Evolutionary conservation across 1,140 invertebrate species (phyloP).

Genomic region (Cydia pomonella): DNA sequence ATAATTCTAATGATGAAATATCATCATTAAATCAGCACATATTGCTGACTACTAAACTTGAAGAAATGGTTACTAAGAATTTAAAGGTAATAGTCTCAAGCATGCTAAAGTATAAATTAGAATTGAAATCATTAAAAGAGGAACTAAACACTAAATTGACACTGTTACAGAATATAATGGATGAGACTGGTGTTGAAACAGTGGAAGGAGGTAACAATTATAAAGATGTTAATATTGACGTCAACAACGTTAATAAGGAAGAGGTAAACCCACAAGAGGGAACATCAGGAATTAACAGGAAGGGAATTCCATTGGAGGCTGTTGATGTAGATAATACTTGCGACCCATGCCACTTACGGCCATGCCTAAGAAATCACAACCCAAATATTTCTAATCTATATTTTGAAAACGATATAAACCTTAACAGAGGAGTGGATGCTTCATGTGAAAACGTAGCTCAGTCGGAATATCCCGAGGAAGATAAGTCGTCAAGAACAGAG

Average conservation of each 20-base stretch:
- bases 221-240: background rate
- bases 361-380: background rate
- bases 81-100: background rate
- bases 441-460: background rate
- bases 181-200: background rate
- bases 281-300: background rate
- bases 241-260: background rate
- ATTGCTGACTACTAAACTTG: background rate
- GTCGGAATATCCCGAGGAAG: background rate
- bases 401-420: background rate
- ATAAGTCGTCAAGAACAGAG: background rate
- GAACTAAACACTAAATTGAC: background rate
- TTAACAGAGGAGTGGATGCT: background rate
- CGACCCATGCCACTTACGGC: too few species aligned
- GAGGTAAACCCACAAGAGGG: background rate
- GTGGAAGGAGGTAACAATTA: background rate
- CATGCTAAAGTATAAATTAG: constrained; percentile 6
- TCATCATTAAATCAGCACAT: background rate
- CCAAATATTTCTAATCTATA: background rate
- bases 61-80: background rate
- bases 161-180: background rate
- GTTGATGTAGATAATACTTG: background rate
- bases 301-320: background rate
- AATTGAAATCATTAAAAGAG: background rate
- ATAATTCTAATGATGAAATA: background rate